Conservation (phyloP, 2,113 vertebrate species). For the Salvator merianae region DNA sequence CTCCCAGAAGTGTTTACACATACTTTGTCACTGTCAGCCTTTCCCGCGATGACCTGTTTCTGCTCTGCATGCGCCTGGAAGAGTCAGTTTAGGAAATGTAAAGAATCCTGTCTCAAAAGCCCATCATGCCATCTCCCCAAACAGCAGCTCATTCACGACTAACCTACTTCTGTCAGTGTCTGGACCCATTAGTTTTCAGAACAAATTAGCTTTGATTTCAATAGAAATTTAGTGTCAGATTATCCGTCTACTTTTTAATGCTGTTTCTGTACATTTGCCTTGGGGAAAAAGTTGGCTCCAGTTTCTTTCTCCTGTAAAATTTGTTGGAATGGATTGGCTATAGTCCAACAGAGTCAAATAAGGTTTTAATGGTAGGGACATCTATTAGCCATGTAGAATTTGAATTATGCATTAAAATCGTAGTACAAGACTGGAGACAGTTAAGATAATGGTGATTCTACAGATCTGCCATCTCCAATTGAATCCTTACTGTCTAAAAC, state of each 20-base stretch:
- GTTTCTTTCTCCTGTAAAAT: not conserved
- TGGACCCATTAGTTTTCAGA: constrained; percentile 21
- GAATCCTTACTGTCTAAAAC: not conserved
- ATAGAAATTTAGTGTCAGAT: constrained; percentile 4
- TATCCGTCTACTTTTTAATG: not conserved
- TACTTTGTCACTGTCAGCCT: constrained; percentile 83
- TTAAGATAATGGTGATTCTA: not conserved
- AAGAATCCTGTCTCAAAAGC: constrained; percentile 44
- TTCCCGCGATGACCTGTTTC: constrained; percentile 72
- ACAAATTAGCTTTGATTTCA: constrained; percentile 36
- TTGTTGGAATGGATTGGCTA: not conserved
- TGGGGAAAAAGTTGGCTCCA: not conserved
- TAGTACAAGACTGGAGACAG: not conserved
- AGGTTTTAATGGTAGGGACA: not conserved
- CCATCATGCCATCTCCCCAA: constrained; percentile 26
- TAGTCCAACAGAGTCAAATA: not conserved
- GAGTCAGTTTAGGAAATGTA: constrained; percentile 38
- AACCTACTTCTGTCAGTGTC: constrained; percentile 46
- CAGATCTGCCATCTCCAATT: not conserved
- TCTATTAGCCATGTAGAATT: not conserved
- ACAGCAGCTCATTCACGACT: constrained; percentile 34
- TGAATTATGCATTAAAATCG: not conserved
- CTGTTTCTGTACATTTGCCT: not conserved
- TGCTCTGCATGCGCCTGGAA: fast-evolving
- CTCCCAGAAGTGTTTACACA: constrained; percentile 73